These are phyloP conservation scores for Gymnoscopelus braueri DNA, from an alignment of 2,797 vertebrate genomes.

Conservation along the genomic window DNA sequence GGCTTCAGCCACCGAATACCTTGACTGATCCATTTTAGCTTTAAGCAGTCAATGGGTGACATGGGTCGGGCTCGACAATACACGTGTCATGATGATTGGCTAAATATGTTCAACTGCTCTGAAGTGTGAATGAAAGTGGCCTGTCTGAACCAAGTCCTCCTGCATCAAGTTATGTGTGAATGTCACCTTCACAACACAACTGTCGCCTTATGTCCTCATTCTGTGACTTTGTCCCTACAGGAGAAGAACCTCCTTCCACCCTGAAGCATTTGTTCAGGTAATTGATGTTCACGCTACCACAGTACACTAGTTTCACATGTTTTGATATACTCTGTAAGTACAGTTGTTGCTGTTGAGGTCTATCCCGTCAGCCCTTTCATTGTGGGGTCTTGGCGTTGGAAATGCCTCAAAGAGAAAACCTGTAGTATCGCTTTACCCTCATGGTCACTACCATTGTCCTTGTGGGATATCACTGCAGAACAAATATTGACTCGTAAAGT, in stretches of 20 bases:
- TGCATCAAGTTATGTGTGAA: neutral
- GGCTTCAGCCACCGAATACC: too few relatives aligned
- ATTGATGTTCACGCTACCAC: too few relatives aligned
- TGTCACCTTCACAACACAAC: neutral
- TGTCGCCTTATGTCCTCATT: neutral
- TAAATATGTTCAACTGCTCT: conserved; percentile 96
- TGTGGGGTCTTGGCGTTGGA: neutral
- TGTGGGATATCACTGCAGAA: conserved; percentile 2
- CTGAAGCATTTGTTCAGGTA: too few relatives aligned
- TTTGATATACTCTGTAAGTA: too few relatives aligned
- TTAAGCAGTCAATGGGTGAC: too few relatives aligned
- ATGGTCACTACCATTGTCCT: neutral
- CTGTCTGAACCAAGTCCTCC: conserved; percentile 63
- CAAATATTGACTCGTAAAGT: neutral
- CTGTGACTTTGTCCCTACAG: neutral
- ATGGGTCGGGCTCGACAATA: too few relatives aligned
- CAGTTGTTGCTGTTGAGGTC: neutral
- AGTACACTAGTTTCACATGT: too few relatives aligned
- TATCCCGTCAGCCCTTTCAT: neutral
- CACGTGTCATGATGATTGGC: conserved; percentile 88
- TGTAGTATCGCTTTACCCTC: neutral
- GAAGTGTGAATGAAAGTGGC: conserved; percentile 77
- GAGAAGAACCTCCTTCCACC: too few relatives aligned
- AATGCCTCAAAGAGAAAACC: neutral
- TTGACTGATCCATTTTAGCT: too few relatives aligned